Base-by-base conservation (phyloP, 2,888 invertebrate species). In the Athetis lepigone region DNA sequence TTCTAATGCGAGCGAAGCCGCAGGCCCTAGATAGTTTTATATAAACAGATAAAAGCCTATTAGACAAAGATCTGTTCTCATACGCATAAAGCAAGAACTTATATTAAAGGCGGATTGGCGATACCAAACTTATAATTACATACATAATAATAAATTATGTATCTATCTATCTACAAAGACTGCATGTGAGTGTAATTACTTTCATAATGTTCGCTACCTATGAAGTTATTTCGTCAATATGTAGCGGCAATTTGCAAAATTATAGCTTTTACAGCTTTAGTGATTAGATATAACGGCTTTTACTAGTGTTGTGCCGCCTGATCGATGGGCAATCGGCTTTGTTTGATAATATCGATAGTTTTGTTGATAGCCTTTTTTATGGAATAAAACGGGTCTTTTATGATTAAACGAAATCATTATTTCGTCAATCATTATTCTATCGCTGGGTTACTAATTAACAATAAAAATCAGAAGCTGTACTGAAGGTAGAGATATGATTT, bases 191-290 rank as follows among this genome's bases (percentile, higher is more conserved):
- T 66, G 60, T 75, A 85, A 88, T 88, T 86, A 88, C 75, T 80
- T 76, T 80, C 73, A 82, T 83, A 81, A 82, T 80, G 77, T 64
- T 57, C 66, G 79, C 83, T 82, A 85, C 86, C 84, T 87, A 88
- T 87, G 79, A 85, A 86, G 87, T 85, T 85, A 88, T 88, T 88
- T 81, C 79, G 78, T 75, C 78, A 74, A 70, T 71, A 61, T 64
- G 85, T 80, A 81, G 77, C 83, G 79, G 83, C 85, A 82, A 88
- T 90, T 91, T 90, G 90, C 90, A 69, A 92, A 92, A 92, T 92
- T 90, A 91, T 84, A 86, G 86, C 86, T 88, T 88, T 83, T 84
- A 88, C 81, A 70, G 62, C 76, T 70, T 74, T 80, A 81, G 79
- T 85, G 86, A 91, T 92, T 92, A 90, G 83, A 81, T 80, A 79